phyloP scores from a whole-genome alignment of 35 echinoderm and acorn worm species.

The Anneissia japonica region DNA sequence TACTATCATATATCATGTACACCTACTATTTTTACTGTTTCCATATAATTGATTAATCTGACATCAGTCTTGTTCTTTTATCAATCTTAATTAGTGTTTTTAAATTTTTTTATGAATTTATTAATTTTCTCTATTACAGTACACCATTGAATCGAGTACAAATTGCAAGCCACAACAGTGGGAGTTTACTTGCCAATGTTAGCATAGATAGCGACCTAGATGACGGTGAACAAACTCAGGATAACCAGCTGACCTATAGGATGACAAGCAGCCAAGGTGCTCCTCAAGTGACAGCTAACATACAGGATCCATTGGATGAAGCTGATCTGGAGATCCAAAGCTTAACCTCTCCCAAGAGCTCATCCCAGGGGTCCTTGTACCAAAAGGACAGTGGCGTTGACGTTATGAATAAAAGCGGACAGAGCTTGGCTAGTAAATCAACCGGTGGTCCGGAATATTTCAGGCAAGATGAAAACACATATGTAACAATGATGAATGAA shows the following conservation, averaged over 20 bases:
- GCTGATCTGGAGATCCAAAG: constrained; percentile 59
- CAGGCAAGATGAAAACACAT: background rate
- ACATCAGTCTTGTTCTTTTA: too few species aligned
- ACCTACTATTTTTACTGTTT: too few species aligned
- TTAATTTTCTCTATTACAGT: background rate
- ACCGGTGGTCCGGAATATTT: background rate
- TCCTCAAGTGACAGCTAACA: background rate
- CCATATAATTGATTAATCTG: too few species aligned
- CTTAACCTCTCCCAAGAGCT: constrained; percentile 36
- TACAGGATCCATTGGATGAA: background rate
- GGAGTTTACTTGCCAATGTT: constrained; percentile 81
- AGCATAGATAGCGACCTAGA: constrained; percentile 79
- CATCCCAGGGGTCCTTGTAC: background rate
- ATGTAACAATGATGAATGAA: background rate
- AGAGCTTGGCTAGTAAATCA: background rate
- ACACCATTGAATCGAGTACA: background rate
- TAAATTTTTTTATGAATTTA: too few species aligned
- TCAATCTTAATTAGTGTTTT: too few species aligned
- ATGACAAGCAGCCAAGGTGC: background rate
- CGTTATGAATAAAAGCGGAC: background rate
- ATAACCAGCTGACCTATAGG: constrained; percentile 44
- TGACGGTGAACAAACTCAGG: constrained; percentile 17
- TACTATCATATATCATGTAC: too few species aligned
- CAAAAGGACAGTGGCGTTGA: background rate
- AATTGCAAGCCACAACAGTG: constrained; percentile 5